Conservation (phyloP, 2,113 vertebrate species). For the Pangasianodon hypophthalmus region DNA sequence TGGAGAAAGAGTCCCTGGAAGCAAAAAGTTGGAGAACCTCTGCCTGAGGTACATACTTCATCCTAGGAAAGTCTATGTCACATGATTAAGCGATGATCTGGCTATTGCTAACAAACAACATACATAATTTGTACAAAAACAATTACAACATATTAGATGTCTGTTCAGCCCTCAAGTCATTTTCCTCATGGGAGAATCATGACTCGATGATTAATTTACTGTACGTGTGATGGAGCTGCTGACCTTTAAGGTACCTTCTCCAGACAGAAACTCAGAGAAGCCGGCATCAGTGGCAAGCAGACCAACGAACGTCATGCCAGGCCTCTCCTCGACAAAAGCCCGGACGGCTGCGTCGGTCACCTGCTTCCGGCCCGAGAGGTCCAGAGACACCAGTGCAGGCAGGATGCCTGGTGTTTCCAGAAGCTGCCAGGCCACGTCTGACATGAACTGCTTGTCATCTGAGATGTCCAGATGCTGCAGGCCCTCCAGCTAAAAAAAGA, state of each 20-base stretch:
- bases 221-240: background rate
- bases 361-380: constrained; percentile 94
- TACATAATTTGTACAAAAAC: background rate
- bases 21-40: background rate
- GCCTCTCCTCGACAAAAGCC: constrained; percentile 88
- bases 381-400: constrained; percentile 87
- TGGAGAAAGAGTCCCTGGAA: background rate
- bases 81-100: background rate
- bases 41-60: background rate
- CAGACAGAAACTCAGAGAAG: constrained; percentile 92
- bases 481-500: constrained; percentile 76
- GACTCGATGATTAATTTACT: background rate
- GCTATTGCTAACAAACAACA: background rate
- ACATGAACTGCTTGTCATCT: constrained; percentile 98
- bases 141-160: background rate
- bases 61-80: background rate
- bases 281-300: constrained; percentile 95
- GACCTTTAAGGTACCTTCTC: constrained; percentile 92
- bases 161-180: background rate
- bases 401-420: constrained; percentile 89
- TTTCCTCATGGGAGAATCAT: background rate
- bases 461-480: constrained; percentile 96
- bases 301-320: constrained; percentile 94
- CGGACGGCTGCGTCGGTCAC: constrained; percentile 91
- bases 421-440: constrained; percentile 93